Evolutionary conservation across 1,140 invertebrate species (phyloP), one percentile per base, ranked within the genome.

Genomic region (Drosophila serrata): DNA sequence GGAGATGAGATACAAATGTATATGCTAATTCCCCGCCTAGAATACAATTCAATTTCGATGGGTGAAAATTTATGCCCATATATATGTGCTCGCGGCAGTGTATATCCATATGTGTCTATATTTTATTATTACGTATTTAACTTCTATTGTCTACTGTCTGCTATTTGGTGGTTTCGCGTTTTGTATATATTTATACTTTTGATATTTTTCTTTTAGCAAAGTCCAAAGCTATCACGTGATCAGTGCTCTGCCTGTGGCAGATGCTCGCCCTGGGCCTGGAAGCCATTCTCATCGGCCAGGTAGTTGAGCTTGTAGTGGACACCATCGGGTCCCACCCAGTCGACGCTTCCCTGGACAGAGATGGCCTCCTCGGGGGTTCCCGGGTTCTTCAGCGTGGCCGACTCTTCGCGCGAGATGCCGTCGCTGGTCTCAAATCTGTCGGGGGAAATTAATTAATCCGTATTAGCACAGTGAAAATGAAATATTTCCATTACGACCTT

Each of bases 261-360:
- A 87, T 95, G 95, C 22, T 93, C 94, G 27, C 94, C 95, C 61
- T 93, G 73, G 6, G 96, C 94, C 62, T 95, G 95, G 94, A 96
- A 97, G 6, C 96, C 96, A 68, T 96, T 95, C 90, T 96, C 96
- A 82, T 96, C 95, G 27, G 96, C 96, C 37, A 94, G 88, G 93
- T 95, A 97, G 40, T 93, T 95, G 15, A 96, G 93, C 4, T 94
- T 94, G 67, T 95, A 94, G 6, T 94, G 93, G 13, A 93, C 93
- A 7, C 96, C 96, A 84, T 96, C 95, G n/a, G 94, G 94, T 24
- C 94, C 94, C 3, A 94, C 92, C 92, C 95, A 97, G 51, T 94
- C 94, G 93, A 95, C 96, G 19, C 93, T 94, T 37, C 96, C 96
- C 75, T 94, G 93, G 12, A 95, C 95, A 0, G 92, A 92, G 1